phyloP scores from a whole-genome alignment of 1,140 invertebrate species.

The Cydia pomonella region DNA sequence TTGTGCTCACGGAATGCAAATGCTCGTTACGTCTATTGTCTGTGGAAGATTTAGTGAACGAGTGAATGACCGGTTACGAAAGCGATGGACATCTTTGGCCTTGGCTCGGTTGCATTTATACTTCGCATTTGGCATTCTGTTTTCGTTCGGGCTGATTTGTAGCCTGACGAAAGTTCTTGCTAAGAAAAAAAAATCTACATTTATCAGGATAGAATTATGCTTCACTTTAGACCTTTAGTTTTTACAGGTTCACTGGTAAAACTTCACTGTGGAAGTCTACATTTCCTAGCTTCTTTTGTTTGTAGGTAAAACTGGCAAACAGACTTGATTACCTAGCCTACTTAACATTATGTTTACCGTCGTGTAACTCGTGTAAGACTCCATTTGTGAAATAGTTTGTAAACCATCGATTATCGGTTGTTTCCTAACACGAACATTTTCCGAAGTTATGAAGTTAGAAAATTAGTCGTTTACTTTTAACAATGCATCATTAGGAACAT shows the following conservation, averaged over 20 bases:
- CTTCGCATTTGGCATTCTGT: constrained; percentile 21
- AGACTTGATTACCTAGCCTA: neutral
- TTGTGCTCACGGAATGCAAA: constrained; percentile 20
- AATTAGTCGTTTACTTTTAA: constrained; percentile 17
- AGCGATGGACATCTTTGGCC: constrained; percentile 40
- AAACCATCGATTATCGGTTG: constrained; percentile 17
- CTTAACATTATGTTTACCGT: neutral
- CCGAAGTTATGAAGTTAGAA: constrained; percentile 22
- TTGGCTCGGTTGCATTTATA: constrained; percentile 39
- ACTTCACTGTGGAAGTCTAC: no score
- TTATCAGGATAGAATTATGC: neutral
- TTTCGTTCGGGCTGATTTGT: constrained; percentile 6
- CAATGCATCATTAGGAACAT: constrained; percentile 15
- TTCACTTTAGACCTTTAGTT: no score
- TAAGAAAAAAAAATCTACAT: neutral
- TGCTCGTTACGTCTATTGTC: constrained; percentile 29
- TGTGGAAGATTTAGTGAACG: constrained; percentile 25
- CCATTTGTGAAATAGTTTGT: constrained; percentile 10
- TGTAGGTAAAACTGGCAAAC: neutral
- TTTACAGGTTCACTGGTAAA: no score
- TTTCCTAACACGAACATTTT: neutral
- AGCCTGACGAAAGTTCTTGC: neutral
- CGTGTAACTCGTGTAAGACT: neutral
- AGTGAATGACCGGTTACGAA: constrained; percentile 51
- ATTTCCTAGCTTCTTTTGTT: no score